A percentile compares a stretch with the other conserved stretches of the same genome.
Conservation (phyloP, 64 coral and sea anemone genomes). For the Pocillopora verrucosa region DNA sequence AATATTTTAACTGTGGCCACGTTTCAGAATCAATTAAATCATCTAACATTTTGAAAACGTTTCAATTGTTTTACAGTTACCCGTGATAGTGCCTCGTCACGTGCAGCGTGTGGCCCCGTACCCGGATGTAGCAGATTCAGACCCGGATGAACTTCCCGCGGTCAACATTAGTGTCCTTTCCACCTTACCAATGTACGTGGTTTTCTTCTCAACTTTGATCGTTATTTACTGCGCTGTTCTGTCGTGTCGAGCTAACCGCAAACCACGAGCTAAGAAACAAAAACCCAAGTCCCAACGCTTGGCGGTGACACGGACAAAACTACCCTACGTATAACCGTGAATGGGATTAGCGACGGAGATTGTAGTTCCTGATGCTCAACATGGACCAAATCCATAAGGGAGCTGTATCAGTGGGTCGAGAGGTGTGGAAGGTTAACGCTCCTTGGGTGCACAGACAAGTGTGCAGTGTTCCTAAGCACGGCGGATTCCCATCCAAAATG, state of each 20-base stretch:
- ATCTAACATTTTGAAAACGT: background rate
- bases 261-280: conserved; percentile 70
- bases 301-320: conserved; percentile 60
- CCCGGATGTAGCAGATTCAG: conserved; percentile 69
- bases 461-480: background rate
- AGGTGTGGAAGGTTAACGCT: background rate
- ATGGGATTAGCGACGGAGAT: too few relatives aligned
- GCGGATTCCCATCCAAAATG: background rate
- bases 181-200: conserved; percentile 87
- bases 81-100: conserved; percentile 82
- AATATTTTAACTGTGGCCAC: background rate
- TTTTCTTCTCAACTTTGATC: conserved; percentile 67
- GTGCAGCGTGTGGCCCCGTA: conserved; percentile 79
- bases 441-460: background rate
- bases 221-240: conserved; percentile 87
- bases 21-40: background rate
- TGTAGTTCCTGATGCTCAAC: background rate
- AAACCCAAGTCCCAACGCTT: conserved; percentile 43
- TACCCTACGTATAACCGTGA: conserved; percentile 64
- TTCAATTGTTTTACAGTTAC: conserved; percentile 56
- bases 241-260: conserved; percentile 73
- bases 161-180: conserved; percentile 75
- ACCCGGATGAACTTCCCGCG: conserved; percentile 65
- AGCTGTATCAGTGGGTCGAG: background rate
- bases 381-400: background rate